Percentiles rank a stretch among this genome's conserved stretches.
These are phyloP conservation scores for Leptinotarsa texana DNA, from an alignment of 1,140 invertebrate species.

Conservation along the genomic window DNA sequence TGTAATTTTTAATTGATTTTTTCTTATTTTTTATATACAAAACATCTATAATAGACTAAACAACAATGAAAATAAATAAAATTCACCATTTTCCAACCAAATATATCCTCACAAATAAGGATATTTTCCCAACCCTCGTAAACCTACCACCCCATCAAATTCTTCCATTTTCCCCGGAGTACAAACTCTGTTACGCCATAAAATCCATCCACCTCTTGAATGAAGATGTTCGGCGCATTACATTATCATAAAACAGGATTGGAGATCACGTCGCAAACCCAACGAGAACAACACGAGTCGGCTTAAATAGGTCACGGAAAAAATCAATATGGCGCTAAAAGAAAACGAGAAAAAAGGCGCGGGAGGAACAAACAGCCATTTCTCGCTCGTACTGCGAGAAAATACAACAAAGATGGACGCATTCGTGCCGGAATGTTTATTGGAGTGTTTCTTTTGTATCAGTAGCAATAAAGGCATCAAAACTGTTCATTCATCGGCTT, in stretches of 20 bases:
- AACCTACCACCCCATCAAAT: too few relatives aligned
- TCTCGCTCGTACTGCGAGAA: conserved; percentile 11
- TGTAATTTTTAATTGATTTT: too few relatives aligned
- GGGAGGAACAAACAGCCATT: conserved; percentile 12
- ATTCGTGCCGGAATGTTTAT: conserved; percentile 45
- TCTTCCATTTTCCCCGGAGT: too few relatives aligned
- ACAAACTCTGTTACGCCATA: background rate
- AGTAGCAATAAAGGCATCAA: conserved; percentile 49
- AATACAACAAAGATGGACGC: conserved; percentile 35
- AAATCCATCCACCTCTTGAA: background rate
- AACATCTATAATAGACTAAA: too few relatives aligned
- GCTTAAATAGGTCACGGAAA: conserved; percentile 25
- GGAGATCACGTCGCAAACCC: background rate
- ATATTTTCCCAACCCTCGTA: too few relatives aligned
- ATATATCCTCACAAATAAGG: too few relatives aligned
- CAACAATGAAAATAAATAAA: too few relatives aligned
- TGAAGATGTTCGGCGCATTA: background rate
- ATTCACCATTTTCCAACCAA: too few relatives aligned
- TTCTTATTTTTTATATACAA: too few relatives aligned
- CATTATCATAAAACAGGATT: conserved; percentile 14
- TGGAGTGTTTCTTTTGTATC: conserved; percentile 47
- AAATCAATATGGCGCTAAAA: conserved; percentile 26
- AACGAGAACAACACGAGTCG: conserved; percentile 8
- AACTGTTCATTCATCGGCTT: conserved; percentile 48
- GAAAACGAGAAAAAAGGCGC: conserved; percentile 19